These are phyloP conservation scores for Spatulosminthurus flaviceps DNA, from an alignment of 2,888 invertebrate genomes.

Conservation along the genomic window DNA sequence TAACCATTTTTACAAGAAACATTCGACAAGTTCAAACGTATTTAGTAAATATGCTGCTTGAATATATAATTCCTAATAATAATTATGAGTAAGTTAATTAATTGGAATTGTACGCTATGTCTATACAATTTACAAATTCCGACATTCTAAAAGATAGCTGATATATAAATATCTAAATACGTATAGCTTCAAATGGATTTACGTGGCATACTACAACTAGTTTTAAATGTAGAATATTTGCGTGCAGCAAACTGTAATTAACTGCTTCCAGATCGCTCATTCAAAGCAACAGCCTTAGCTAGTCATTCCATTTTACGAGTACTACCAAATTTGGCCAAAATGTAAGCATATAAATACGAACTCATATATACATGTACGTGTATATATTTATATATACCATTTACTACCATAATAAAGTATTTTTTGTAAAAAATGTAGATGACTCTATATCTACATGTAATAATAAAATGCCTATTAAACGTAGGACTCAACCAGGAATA, in stretches of 20 bases:
- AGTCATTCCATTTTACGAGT: not conserved
- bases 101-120: no score
- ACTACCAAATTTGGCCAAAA: constrained; percentile 1
- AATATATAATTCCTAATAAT: no score
- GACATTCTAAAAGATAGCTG: not conserved
- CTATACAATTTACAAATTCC: no score
- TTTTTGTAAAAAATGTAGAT: constrained; percentile 14
- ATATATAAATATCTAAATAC: not conserved
- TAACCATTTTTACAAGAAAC: no score
- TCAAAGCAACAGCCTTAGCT: not conserved
- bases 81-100: no score
- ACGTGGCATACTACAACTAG: not conserved
- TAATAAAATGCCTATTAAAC: not conserved
- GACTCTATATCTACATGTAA: not conserved
- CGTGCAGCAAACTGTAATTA: not conserved
- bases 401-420: no score
- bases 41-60: no score
- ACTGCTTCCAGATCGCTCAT: not conserved
- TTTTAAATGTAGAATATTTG: not conserved
- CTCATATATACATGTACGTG: not conserved
- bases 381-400: not conserved
- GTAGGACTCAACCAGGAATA: constrained; percentile 7
- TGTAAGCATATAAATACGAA: not conserved
- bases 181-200: not conserved
- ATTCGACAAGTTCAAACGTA: no score